phyloP scores from a whole-genome alignment of 2,113 vertebrate genomes.

The Podarcis cretensis region DNA sequence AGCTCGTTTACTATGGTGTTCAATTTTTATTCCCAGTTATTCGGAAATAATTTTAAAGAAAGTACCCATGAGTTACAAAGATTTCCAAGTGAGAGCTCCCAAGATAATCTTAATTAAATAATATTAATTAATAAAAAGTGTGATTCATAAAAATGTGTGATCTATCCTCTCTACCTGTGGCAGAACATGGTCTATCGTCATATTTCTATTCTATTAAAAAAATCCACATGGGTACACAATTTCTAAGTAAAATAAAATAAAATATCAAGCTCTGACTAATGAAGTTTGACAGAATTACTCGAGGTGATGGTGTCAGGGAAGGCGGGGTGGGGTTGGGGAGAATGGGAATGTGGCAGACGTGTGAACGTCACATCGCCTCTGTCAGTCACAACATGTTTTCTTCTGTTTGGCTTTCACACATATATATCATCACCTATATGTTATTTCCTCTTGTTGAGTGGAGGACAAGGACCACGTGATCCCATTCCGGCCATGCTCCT shows the following conservation, averaged over 20 bases:
- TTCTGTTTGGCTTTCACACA: not conserved
- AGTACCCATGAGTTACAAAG: slow-evolving; percentile 2
- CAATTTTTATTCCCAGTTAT: slow-evolving; percentile 5
- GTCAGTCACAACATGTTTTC: not conserved
- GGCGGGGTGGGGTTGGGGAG: not conserved
- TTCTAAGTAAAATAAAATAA: not conserved
- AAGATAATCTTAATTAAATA: not conserved
- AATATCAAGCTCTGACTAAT: not conserved
- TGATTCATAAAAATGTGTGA: not conserved
- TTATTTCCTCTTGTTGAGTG: slow-evolving; percentile 40
- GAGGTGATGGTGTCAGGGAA: not conserved
- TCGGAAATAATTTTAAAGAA: not conserved
- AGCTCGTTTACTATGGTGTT: not conserved
- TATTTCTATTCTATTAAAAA: not conserved
- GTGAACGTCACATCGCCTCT: slow-evolving; percentile 1
- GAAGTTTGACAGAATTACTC: not conserved
- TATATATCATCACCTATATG: not conserved
- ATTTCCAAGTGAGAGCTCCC: not conserved
- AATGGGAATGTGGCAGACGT: not conserved
- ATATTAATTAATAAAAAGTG: too few species aligned
- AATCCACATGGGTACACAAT: not conserved
- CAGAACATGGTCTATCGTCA: not conserved
- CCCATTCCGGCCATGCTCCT: slow-evolving; percentile 32
- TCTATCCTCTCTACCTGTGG: not conserved
- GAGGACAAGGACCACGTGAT: slow-evolving; percentile 46